phyloP scores from a whole-genome alignment of 2,113 vertebrate species.

The Hydrolagus affinis region DNA sequence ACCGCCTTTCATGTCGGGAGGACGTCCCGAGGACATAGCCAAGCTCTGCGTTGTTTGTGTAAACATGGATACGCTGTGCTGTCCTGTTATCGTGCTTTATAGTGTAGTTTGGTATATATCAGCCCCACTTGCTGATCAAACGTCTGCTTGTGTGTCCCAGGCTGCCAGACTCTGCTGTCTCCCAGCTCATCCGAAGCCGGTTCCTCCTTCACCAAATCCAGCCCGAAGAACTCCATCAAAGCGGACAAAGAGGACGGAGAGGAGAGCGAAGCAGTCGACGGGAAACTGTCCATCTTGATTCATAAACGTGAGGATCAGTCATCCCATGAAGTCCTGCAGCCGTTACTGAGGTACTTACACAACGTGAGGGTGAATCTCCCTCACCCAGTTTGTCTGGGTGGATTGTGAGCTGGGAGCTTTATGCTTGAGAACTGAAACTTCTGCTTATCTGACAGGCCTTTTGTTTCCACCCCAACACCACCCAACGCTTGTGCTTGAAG shows the following conservation, averaged over 20 bases:
- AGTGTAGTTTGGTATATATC: too few species aligned
- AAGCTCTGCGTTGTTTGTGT: not conserved
- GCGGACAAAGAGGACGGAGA: slow-evolving; percentile 82
- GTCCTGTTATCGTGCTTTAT: too few species aligned
- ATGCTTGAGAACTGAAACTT: too few species aligned
- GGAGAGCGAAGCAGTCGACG: slow-evolving; percentile 91
- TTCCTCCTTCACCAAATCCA: slow-evolving; percentile 70
- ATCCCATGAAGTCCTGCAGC: slow-evolving; percentile 93
- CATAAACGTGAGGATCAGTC: slow-evolving; percentile 96
- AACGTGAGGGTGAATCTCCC: too few species aligned
- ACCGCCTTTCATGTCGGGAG: too few species aligned
- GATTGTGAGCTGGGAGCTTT: too few species aligned
- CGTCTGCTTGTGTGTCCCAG: slow-evolving; percentile 42
- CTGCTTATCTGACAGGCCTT: too few species aligned
- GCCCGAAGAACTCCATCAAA: slow-evolving; percentile 83
- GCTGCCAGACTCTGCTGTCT: slow-evolving; percentile 92
- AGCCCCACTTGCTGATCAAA: too few species aligned
- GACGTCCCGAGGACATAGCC: not conserved
- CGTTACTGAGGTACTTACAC: slow-evolving; percentile 74
- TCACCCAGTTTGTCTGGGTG: too few species aligned
- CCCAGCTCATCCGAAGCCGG: slow-evolving; percentile 89
- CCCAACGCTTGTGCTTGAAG: too few species aligned
- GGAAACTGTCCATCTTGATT: slow-evolving; percentile 95
- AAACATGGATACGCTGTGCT: not conserved
- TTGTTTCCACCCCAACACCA: too few species aligned